Evolutionary conservation across 2,113 vertebrate species (phyloP).

Genomic region (Chloebia gouldiae): DNA sequence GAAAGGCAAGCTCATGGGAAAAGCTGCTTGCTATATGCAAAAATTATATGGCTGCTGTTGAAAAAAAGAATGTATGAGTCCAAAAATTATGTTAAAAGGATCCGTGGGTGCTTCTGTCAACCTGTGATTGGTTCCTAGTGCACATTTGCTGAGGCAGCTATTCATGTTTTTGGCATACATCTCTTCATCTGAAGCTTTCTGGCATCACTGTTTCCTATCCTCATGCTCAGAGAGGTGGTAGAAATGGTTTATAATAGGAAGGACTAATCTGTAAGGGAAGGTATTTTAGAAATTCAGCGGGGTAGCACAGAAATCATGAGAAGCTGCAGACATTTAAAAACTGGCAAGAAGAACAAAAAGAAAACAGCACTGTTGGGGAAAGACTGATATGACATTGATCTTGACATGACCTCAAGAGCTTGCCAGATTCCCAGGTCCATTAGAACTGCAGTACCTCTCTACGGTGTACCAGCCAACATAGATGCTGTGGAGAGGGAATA

Average conservation of each 20-base stretch:
- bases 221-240: not conserved
- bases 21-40: not conserved
- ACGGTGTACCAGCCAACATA: not conserved
- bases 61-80: not conserved
- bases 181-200: not conserved
- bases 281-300: not conserved
- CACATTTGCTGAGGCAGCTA: not conserved
- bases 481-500: not conserved
- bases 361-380: not conserved
- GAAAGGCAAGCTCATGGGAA: not conserved
- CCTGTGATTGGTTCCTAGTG: not conserved
- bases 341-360: not conserved
- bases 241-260: not conserved
- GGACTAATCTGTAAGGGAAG: not conserved
- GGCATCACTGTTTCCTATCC: not conserved
- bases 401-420: not conserved
- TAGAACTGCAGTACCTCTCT: not conserved
- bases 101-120: not conserved
- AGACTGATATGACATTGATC: not conserved
- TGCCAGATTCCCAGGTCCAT: not conserved
- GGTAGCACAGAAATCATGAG: not conserved
- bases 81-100: not conserved
- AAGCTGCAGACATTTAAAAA: not conserved
- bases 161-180: not conserved
- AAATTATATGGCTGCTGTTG: not conserved